Evolutionary conservation across 2,113 vertebrate species (phyloP).

Genomic region (Callospermophilus lateralis): DNA sequence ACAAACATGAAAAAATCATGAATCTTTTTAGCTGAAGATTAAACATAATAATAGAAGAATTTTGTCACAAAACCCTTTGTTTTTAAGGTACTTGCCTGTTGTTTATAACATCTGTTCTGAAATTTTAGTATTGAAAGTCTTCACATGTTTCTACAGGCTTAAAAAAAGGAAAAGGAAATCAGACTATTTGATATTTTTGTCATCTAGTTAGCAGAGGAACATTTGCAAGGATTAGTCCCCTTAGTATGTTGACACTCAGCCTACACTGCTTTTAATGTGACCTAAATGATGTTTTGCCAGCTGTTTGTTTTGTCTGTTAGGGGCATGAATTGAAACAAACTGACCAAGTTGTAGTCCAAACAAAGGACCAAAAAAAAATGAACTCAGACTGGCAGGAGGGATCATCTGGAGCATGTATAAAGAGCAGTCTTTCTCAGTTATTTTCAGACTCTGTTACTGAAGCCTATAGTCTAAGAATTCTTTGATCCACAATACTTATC

Average conservation of each 20-base stretch:
- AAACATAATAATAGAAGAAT: not conserved
- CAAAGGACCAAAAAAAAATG: constrained; percentile 46
- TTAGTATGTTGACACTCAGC: constrained; percentile 62
- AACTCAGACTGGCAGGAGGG: constrained; percentile 61
- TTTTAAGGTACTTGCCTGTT: constrained; percentile 56
- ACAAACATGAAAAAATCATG: not conserved
- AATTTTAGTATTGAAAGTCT: constrained; percentile 69
- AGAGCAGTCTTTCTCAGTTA: not conserved
- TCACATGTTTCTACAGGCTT: not conserved
- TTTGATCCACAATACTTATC: not conserved
- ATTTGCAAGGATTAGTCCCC: not conserved
- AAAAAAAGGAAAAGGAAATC: not conserved
- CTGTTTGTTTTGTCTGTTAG: constrained; percentile 74
- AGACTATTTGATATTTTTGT: not conserved
- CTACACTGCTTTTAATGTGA: constrained; percentile 64
- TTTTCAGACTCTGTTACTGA: constrained; percentile 21
- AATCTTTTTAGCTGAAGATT: not conserved
- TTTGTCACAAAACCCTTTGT: not conserved
- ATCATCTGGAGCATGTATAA: constrained; percentile 54
- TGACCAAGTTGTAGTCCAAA: constrained; percentile 78
- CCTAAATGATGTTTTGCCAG: constrained; percentile 79
- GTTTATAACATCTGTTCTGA: constrained; percentile 46
- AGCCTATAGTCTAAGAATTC: not conserved
- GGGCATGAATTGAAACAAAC: constrained; percentile 77
- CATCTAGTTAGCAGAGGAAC: not conserved